A percentile compares a stretch with the other conserved stretches of the same genome.
Evolutionary conservation across 2,797 vertebrate genomes (phyloP).

Genomic region (Sebastes reedi): DNA sequence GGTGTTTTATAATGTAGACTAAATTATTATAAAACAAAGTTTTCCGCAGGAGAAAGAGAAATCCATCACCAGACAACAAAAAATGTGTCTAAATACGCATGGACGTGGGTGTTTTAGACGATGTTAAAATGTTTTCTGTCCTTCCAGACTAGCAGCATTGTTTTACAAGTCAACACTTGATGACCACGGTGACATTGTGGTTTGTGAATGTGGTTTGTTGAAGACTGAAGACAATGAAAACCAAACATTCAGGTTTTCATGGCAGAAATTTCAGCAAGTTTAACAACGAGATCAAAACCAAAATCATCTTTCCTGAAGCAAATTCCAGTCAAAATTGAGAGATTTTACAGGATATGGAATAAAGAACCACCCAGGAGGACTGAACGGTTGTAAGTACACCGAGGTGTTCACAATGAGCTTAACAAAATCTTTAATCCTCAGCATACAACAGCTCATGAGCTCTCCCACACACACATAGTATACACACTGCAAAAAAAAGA

Average conservation of each 20-base stretch:
- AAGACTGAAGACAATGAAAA: background rate
- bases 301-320: background rate
- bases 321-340: background rate
- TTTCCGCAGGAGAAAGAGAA: background rate
- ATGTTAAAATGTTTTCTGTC: background rate
- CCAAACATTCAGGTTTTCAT: background rate
- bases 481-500: background rate
- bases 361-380: background rate
- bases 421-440: background rate
- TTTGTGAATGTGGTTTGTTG: slow-evolving; percentile 15
- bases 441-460: background rate
- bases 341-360: background rate
- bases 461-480: background rate
- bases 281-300: background rate
- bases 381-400: background rate
- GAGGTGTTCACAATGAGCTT: background rate
- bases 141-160: background rate
- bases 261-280: background rate
- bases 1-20: background rate
- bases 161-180: background rate
- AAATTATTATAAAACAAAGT: background rate
- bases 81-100: background rate
- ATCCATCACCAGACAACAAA: background rate
- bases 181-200: slow-evolving; percentile 7
- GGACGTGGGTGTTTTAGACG: background rate